Evolutionary conservation across 30 jellyfish, hydroid and myxozoan genomes (phyloP).

Genomic region (Rhopilema esculentum): DNA sequence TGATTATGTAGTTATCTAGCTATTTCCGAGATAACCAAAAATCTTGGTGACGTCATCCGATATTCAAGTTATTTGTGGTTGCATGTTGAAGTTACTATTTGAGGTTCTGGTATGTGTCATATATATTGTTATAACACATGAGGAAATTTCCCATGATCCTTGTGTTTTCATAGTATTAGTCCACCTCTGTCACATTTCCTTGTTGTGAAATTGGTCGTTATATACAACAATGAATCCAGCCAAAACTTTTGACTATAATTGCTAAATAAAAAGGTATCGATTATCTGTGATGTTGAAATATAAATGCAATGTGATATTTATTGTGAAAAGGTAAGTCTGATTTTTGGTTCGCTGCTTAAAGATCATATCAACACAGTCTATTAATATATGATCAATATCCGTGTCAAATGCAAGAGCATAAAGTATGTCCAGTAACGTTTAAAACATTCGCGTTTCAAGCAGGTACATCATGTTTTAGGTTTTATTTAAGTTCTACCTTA

Average conservation of each 20-base stretch:
- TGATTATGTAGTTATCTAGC: too few relatives aligned
- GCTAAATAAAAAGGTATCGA: not conserved
- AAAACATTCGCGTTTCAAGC: too few relatives aligned
- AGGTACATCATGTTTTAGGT: too few relatives aligned
- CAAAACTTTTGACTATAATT: not conserved
- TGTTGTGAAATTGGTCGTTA: not conserved
- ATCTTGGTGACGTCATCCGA: not conserved
- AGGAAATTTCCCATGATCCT: slow-evolving; percentile 3
- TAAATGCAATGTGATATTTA: slow-evolving; percentile 15
- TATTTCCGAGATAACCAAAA: not conserved
- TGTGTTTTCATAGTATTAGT: not conserved
- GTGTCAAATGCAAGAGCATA: too few relatives aligned
- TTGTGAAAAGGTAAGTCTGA: slow-evolving; percentile 18
- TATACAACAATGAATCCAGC: not conserved
- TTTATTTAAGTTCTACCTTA: too few relatives aligned
- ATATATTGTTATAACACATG: too few relatives aligned
- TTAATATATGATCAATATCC: too few relatives aligned
- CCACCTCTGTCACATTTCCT: slow-evolving; percentile 3
- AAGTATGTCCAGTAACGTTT: too few relatives aligned
- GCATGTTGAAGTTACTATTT: not conserved
- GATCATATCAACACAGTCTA: too few relatives aligned
- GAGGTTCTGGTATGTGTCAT: not conserved
- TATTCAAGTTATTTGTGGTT: not conserved
- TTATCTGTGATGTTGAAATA: not conserved
- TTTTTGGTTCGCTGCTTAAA: too few relatives aligned